Evolutionary conservation across 2,113 vertebrate species (phyloP).

Genomic region (Eulacestoma nigropectus): DNA sequence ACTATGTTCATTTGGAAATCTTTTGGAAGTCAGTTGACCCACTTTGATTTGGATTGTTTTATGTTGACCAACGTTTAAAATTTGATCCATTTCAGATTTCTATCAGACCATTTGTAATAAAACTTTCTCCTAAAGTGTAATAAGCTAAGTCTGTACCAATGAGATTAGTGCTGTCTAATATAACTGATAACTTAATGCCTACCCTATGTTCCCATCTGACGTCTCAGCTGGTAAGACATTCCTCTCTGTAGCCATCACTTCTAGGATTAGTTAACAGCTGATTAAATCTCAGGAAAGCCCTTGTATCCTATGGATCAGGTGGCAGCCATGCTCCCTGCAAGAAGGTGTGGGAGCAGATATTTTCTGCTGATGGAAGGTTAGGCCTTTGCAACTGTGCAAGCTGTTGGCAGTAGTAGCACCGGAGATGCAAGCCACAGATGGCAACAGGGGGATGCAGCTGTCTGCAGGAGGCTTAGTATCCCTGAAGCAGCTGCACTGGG

Average conservation of each 20-base stretch:
- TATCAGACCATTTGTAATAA: background rate
- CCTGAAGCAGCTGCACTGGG: slow-evolving; percentile 43
- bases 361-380: background rate
- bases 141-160: slow-evolving; percentile 14
- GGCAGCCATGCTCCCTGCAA: background rate
- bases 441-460: slow-evolving; percentile 43
- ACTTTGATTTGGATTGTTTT: background rate
- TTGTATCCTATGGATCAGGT: background rate
- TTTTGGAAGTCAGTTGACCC: background rate
- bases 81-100: background rate
- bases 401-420: background rate
- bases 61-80: background rate
- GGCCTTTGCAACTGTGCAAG: background rate
- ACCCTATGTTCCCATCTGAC: slow-evolving; percentile 12
- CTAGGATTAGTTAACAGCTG: slow-evolving; percentile 24
- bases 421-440: slow-evolving; percentile 34
- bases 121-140: slow-evolving; percentile 28
- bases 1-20: background rate
- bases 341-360: background rate
- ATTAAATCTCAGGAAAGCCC: slow-evolving; percentile 18
- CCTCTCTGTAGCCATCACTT: background rate
- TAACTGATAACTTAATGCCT: slow-evolving; percentile 45
- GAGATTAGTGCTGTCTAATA: slow-evolving; percentile 38
- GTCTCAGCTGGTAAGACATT: slow-evolving; percentile 28
- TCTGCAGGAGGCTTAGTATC: slow-evolving; percentile 27